Base-by-base conservation (phyloP, 2,797 vertebrate genomes). In the Dryobates pubescens region DNA sequence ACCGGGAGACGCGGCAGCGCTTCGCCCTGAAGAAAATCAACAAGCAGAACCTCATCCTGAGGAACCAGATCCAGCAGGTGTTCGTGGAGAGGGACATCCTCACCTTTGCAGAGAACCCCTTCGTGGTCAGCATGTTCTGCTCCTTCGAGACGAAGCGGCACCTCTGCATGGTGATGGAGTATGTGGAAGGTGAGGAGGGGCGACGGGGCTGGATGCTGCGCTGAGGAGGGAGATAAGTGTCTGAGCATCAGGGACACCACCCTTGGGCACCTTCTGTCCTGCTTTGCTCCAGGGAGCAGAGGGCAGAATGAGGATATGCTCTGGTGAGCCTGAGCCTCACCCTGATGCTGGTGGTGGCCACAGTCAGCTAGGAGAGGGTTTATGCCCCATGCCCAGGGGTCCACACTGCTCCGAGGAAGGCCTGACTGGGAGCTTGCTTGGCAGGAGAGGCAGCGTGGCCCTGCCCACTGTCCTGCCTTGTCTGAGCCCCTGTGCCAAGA, bases 11-110 rank as follows among this genome's bases (percentile, higher is more conserved):
- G 0, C 98, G 99, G 17, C 99, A 99, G 86, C 98, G 99, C 43
- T 99, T 99, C 5, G 99, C 99, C 87, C 98, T 99, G 98, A 99
- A 99, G 96, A 99, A 99, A 95, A 99, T 99, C 89, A 99, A 99
- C 95, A 98, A 99, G n/a, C 99, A 99, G 97, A 99, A 99, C 97
- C 96, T 99, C 79, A 98, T 99, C 61, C 97, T 99, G 93, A 98
- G 99, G 82, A 99, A 99, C 97, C 99, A 99, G 98, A 99, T 99
- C 97, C 99, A 99, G 96, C 99, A 99, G 97, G 99, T 98, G 22
- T 99, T 99, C 0, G 99, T 99, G 94, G 99, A 99, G 96, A 97
- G 99, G 2, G 99, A 99, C 96, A 99, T 99, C 96, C 97, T 99
- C 47, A 99, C 99, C 6, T 99, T 99, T 0, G 99, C 99, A 0